Base-by-base conservation (phyloP, 2,888 invertebrate genomes). In the Steinernema hermaphroditum region DNA sequence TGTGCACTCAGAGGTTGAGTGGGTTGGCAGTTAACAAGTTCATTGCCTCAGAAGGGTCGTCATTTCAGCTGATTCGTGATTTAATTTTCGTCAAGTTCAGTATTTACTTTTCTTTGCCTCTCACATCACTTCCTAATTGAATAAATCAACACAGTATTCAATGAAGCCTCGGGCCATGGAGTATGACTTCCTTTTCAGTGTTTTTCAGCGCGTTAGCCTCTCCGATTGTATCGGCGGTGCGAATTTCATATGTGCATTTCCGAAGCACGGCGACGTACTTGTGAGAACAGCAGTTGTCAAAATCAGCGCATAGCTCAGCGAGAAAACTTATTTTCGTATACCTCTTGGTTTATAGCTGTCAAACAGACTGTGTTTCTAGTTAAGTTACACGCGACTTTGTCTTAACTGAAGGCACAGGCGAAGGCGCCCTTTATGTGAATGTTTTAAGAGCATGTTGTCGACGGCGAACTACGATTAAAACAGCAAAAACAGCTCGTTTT, bases 401-500 rank as follows among this genome's bases (percentile, higher is more conserved):
- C 54, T 54, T 54, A 24, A 24, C 54, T 14, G n/a, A n/a, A n/a
- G n/a, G 62, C 29, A n/a, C 62, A 32, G 16, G 29, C 62, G 32
- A 12, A 46, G 4, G n/a, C 62, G 16, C 27, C 16, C 62, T 62
- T 62, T 62, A 24, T 62, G 29, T 62, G 62, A 32, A 27, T 62
- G 62, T 62, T 62, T 12, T 62, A 62, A 50, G 32, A 32, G 62
- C 19, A 16, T 62, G 62, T 62, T 62, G 32, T 62, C 32, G 62
- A 62, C 62, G 29, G 32, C 62, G 62, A 14, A 16, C 8, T 62
- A 29, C 62, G 62, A 62, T 62, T 62, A 62, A 62, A 62, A 62
- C 62, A 29, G 62, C 62, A 62, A 62, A 50, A 62, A 32, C 62
- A 62, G 62, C 62, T 62, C 62, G 34, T 54, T 54, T 54, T 54